These are phyloP conservation scores for Mylabris phalerata DNA, from an alignment of 1,140 invertebrate species.

Conservation along the genomic window DNA sequence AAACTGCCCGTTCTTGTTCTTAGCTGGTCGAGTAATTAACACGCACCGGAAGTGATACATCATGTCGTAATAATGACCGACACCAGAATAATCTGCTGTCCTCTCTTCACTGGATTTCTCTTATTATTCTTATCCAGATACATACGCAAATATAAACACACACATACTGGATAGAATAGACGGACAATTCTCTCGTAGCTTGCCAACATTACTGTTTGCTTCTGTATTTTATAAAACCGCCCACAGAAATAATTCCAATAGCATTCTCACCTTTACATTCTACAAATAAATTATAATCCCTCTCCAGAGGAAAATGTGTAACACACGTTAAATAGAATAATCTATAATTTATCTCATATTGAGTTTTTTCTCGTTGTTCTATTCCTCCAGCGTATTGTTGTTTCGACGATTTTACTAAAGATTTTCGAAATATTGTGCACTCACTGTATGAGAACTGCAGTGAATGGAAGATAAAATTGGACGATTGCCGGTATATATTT, in stretches of 20 bases:
- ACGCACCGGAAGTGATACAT: slow-evolving; percentile 43
- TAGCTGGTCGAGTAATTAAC: slow-evolving; percentile 41
- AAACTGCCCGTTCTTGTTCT: slow-evolving; percentile 38
- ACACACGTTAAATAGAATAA: too few species aligned
- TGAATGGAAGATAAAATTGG: slow-evolving; percentile 44
- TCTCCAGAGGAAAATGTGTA: too few species aligned
- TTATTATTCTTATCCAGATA: slow-evolving; percentile 22
- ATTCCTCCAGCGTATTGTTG: too few species aligned
- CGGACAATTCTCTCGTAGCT: not conserved
- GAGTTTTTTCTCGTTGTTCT: too few species aligned
- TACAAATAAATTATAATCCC: too few species aligned
- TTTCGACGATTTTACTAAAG: not conserved
- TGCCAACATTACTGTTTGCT: too few species aligned
- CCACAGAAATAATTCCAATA: too few species aligned
- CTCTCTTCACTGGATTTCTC: not conserved
- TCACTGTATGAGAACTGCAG: slow-evolving; percentile 26
- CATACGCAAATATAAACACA: slow-evolving; percentile 3
- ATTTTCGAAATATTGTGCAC: slow-evolving; percentile 5
- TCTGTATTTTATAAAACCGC: too few species aligned
- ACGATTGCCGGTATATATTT: slow-evolving; percentile 40
- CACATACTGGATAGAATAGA: not conserved
- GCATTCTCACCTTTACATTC: too few species aligned
- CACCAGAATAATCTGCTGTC: slow-evolving; percentile 33
- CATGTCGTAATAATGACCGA: slow-evolving; percentile 44
- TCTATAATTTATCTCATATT: too few species aligned